phyloP scores from a whole-genome alignment of 2,797 vertebrate species.

The Cirrhinus molitorella region DNA sequence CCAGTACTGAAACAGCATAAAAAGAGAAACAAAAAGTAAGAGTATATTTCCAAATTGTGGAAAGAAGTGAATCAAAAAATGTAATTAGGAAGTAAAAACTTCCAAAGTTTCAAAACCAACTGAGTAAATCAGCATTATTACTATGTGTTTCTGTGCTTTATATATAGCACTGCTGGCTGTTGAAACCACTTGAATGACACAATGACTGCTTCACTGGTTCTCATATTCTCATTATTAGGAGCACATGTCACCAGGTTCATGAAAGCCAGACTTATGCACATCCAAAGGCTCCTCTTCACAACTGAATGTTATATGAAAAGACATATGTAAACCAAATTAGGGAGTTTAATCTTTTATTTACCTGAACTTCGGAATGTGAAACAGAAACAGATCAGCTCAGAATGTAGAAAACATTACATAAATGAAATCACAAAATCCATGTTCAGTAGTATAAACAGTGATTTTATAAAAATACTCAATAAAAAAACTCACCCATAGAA shows the following conservation, averaged over 20 bases:
- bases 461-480: constrained; percentile 34
- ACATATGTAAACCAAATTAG: constrained; percentile 8
- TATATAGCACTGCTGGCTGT: constrained; percentile 43
- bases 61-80: constrained; percentile 13
- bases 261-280: background rate
- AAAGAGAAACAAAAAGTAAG: constrained; percentile 49
- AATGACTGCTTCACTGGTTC: background rate
- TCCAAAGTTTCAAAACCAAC: constrained; percentile 59
- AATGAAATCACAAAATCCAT: constrained; percentile 4
- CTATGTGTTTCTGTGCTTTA: constrained; percentile 56
- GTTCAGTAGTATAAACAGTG: constrained; percentile 22
- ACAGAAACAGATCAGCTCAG: background rate
- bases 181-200: constrained; percentile 1
- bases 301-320: background rate
- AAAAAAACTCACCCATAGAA: background rate
- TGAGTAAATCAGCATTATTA: constrained; percentile 50
- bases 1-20: background rate
- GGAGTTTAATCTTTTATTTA: constrained; percentile 31
- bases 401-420: background rate
- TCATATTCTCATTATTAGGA: background rate
- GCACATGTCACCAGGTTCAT: background rate
- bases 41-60: constrained; percentile 43
- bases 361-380: constrained; percentile 26
- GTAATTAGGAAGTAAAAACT: constrained; percentile 29
- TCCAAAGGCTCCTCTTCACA: background rate